Conservation (phyloP, 2,888 invertebrate genomes). For the Diloba caeruleocephala region DNA sequence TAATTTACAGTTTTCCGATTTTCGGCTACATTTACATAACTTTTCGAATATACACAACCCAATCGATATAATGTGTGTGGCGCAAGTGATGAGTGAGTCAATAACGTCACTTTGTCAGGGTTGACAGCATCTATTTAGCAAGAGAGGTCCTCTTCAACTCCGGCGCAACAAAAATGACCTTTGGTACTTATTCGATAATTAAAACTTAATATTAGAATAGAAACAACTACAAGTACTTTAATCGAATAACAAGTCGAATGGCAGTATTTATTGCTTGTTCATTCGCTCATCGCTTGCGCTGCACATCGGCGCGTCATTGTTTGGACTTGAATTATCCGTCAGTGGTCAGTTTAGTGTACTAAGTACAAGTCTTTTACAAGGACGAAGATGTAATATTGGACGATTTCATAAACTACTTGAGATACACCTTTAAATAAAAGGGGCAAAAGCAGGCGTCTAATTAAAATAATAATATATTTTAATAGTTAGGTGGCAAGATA, state of each 20-base stretch:
- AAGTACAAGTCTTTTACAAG: constrained; percentile 87
- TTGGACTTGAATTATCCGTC: constrained; percentile 67
- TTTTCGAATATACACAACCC: constrained; percentile 77
- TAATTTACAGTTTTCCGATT: constrained; percentile 74
- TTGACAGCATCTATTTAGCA: constrained; percentile 41
- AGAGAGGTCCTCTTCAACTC: too few relatives aligned
- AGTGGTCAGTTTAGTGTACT: constrained; percentile 76
- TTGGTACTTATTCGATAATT: constrained; percentile 38
- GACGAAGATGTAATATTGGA: constrained; percentile 88
- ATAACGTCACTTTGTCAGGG: constrained; percentile 41
- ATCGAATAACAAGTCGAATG: constrained; percentile 48
- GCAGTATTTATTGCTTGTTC: constrained; percentile 46
- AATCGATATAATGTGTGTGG: constrained; percentile 70
- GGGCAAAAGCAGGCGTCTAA: constrained; percentile 71
- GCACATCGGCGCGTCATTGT: constrained; percentile 55
- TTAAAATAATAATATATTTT: constrained; percentile 63
- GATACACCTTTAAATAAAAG: constrained; percentile 59
- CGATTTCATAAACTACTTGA: constrained; percentile 79
- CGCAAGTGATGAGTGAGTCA: constrained; percentile 68
- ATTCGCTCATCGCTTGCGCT: constrained; percentile 66
- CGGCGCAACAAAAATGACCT: constrained; percentile 52
- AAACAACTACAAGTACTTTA: constrained; percentile 41
- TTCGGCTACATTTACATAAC: constrained; percentile 72
- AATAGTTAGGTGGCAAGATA: constrained; percentile 82
- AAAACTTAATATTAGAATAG: constrained; percentile 47